These are phyloP conservation scores for Pampusana beccarii DNA, from an alignment of 2,113 vertebrate species.

Conservation along the genomic window DNA sequence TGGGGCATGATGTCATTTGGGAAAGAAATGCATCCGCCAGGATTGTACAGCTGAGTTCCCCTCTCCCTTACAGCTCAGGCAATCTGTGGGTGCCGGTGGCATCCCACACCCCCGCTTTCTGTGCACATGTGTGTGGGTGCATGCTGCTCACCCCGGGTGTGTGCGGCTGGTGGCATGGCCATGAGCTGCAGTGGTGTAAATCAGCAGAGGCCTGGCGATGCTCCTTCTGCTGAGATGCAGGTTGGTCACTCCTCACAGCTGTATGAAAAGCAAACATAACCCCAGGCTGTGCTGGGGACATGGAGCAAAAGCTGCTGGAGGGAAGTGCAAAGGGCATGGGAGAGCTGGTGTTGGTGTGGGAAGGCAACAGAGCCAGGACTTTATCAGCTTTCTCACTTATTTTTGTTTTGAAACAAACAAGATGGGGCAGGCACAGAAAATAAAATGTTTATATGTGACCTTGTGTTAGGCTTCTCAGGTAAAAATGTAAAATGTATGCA, in stretches of 20 bases:
- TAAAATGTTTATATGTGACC: not conserved
- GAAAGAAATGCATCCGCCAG: not conserved
- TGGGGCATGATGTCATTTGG: not conserved
- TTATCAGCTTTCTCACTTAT: not conserved
- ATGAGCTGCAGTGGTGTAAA: not conserved
- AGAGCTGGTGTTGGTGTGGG: not conserved
- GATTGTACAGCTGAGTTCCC: not conserved
- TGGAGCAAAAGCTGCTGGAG: not conserved
- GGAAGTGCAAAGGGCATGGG: not conserved
- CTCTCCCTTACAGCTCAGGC: not conserved
- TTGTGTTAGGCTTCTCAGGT: slow-evolving; percentile 56
- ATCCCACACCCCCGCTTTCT: not conserved
- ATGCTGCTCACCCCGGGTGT: accelerated
- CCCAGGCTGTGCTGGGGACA: accelerated
- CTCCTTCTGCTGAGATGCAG: not conserved
- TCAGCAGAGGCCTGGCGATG: not conserved
- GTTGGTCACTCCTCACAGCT: not conserved
- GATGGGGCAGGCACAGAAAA: not conserved
- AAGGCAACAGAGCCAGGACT: not conserved
- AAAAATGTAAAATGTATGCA: slow-evolving; percentile 60
- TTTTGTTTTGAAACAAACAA: slow-evolving; percentile 13
- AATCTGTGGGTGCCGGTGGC: not conserved
- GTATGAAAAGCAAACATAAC: not conserved
- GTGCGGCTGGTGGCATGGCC: accelerated
- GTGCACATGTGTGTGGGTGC: accelerated